Conservation (phyloP, 2,888 invertebrate genomes). For the Phania funesta region DNA sequence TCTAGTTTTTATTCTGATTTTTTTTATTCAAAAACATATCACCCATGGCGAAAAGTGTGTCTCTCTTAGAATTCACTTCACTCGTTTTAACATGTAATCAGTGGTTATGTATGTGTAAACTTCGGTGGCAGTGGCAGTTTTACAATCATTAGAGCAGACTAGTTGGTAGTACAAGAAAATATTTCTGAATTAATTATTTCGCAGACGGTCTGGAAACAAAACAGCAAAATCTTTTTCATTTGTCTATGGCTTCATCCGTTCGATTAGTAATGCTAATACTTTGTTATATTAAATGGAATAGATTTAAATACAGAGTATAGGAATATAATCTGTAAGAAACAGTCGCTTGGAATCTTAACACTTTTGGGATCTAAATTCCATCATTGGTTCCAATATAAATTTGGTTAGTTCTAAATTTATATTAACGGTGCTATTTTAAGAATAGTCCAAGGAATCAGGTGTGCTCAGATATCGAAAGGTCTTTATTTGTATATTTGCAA, state of each 20-base stretch:
- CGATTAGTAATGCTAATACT: too few species aligned
- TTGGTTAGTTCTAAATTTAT: too few species aligned
- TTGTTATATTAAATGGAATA: too few species aligned
- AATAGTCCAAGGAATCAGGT: too few species aligned
- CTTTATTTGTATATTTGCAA: too few species aligned
- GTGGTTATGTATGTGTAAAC: background rate
- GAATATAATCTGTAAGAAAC: too few species aligned
- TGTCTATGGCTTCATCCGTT: background rate
- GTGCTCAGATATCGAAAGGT: too few species aligned
- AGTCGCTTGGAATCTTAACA: too few species aligned
- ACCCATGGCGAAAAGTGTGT: conserved; percentile 60
- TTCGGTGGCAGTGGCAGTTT: background rate
- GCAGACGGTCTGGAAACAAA: background rate
- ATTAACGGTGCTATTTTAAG: too few species aligned
- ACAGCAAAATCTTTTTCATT: background rate
- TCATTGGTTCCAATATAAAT: too few species aligned
- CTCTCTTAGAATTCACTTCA: conserved; percentile 50
- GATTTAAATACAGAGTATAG: too few species aligned
- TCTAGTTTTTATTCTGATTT: conserved; percentile 24
- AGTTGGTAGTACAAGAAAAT: conserved; percentile 1
- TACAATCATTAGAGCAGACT: conserved; percentile 14
- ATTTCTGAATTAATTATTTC: conserved; percentile 10
- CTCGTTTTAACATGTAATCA: conserved; percentile 4
- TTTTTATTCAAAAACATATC: conserved; percentile 42
- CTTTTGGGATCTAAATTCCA: too few species aligned